These are phyloP conservation scores for Regulus satrapa DNA, from an alignment of 2,113 vertebrate species.

Conservation along the genomic window DNA sequence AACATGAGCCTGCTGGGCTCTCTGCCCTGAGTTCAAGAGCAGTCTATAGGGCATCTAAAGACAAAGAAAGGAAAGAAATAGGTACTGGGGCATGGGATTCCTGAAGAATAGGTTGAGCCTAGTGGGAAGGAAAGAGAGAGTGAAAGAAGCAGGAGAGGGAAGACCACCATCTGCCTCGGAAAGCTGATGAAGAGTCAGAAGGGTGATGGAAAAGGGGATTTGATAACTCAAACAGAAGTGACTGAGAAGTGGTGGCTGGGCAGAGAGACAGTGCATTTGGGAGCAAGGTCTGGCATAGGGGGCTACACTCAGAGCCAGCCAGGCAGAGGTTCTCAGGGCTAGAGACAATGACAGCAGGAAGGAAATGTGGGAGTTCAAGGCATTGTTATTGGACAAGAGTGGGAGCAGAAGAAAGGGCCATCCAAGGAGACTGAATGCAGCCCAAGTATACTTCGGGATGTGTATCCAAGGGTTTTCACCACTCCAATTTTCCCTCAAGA, in stretches of 20 bases:
- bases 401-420: no score
- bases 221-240: not conserved
- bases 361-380: not conserved
- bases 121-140: not conserved
- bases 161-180: not conserved
- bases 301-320: not conserved
- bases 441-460: fast-evolving
- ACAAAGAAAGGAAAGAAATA: not conserved
- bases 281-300: not conserved
- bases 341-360: not conserved
- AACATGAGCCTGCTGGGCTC: not conserved
- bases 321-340: not conserved
- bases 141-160: not conserved
- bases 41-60: not conserved
- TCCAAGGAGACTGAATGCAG: fast-evolving
- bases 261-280: not conserved
- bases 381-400: not conserved
- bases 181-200: not conserved
- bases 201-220: not conserved
- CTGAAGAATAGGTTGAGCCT: not conserved
- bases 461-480: not conserved
- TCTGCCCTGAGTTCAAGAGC: not conserved
- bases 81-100: not conserved
- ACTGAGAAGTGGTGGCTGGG: not conserved
- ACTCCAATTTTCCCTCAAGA: not conserved